Conservation (phyloP, 2,113 vertebrate genomes). For the Podarcis raffonei region DNA sequence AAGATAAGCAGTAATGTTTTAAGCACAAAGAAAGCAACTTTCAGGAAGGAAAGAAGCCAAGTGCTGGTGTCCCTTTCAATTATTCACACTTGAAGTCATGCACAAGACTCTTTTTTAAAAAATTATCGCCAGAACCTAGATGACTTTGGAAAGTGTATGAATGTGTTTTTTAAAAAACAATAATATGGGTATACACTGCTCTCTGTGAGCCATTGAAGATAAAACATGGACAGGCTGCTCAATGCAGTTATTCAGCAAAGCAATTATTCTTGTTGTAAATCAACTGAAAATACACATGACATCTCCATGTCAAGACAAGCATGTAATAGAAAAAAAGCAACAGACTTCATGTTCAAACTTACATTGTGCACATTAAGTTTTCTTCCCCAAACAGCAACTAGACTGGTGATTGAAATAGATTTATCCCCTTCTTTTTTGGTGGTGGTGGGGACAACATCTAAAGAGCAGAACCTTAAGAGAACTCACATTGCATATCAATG, state of each 20-base stretch:
- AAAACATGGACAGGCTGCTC: neutral
- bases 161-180: fast-evolving
- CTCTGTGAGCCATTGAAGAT: neutral
- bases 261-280: neutral
- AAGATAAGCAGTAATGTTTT: neutral
- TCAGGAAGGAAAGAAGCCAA: neutral
- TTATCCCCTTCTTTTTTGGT: neutral
- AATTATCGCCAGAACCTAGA: neutral
- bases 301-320: neutral
- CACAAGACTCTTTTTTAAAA: neutral
- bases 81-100: neutral
- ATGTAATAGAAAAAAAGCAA: neutral
- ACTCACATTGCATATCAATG: neutral
- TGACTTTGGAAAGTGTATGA: neutral
- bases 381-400: neutral
- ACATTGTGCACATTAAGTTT: fast-evolving
- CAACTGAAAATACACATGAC: neutral
- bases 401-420: neutral
- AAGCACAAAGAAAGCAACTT: neutral
- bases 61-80: neutral
- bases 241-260: neutral
- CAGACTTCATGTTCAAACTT: fast-evolving
- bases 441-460: neutral
- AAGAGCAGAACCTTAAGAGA: neutral
- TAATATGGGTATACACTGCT: neutral